These are phyloP conservation scores for Benthochromis sp. DNA, from an alignment of 2,113 vertebrate genomes.

Conservation along the genomic window DNA sequence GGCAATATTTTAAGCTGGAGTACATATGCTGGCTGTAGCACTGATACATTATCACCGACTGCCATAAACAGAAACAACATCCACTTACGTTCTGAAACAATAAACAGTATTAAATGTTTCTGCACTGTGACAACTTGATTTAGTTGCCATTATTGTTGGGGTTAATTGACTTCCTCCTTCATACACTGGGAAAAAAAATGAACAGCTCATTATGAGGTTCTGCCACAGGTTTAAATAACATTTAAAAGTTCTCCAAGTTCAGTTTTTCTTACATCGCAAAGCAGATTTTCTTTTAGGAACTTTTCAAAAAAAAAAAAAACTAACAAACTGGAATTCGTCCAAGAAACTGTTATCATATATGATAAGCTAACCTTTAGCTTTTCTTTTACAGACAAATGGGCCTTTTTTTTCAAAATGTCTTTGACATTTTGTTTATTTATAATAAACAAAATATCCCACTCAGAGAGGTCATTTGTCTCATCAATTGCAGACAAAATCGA, in stretches of 20 bases:
- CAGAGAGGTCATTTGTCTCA: slow-evolving; percentile 19
- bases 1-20: background rate
- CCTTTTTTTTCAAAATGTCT: background rate
- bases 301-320: background rate
- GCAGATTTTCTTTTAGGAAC: background rate
- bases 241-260: background rate
- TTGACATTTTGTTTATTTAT: background rate
- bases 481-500: slow-evolving; percentile 14
- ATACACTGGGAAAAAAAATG: background rate
- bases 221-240: background rate
- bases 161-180: slow-evolving; percentile 15
- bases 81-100: background rate
- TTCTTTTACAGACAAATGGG: background rate
- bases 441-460: background rate
- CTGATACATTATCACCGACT: background rate
- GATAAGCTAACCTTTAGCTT: background rate
- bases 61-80: background rate
- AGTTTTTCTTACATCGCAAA: background rate
- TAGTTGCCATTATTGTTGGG: background rate
- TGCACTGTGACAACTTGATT: background rate
- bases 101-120: background rate
- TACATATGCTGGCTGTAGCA: background rate
- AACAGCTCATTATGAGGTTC: background rate
- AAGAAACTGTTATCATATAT: background rate
- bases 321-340: background rate